A percentile compares a stretch with the other conserved stretches of the same genome.
Evolutionary conservation across 2,113 vertebrate genomes (phyloP).

Genomic region (Haemorhous mexicanus): DNA sequence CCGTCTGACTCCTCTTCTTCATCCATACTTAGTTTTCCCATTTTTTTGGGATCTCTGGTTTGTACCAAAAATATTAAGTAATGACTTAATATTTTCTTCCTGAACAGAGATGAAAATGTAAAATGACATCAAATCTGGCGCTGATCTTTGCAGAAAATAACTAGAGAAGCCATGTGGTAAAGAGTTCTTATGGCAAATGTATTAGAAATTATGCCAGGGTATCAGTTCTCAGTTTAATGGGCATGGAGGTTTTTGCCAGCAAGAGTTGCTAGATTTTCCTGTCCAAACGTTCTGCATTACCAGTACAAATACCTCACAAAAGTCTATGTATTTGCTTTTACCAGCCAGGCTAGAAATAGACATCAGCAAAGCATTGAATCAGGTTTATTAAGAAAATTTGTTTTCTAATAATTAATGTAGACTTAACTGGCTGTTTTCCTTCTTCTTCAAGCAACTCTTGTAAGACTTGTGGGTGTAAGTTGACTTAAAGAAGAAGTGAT

Average conservation of each 20-base stretch:
- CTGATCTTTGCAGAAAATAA: background rate
- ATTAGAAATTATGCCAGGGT: background rate
- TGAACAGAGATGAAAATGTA: background rate
- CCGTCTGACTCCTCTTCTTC: background rate
- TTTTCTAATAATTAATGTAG: background rate
- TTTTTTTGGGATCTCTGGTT: background rate
- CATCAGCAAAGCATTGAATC: background rate
- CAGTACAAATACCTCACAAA: background rate
- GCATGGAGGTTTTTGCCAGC: background rate
- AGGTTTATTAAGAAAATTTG: background rate
- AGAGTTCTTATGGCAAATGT: background rate
- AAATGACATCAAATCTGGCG: background rate
- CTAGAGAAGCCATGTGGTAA: background rate
- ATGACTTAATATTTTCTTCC: background rate
- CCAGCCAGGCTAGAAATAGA: background rate
- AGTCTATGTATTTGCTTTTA: background rate
- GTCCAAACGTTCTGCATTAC: background rate
- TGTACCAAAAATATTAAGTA: background rate
- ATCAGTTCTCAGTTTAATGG: background rate
- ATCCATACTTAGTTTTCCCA: background rate
- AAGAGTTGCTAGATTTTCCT: background rate
- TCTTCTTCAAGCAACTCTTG: background rate
- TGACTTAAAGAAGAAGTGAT: background rate
- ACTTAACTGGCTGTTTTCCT: background rate
- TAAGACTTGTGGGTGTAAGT: background rate